Evolutionary conservation across 2,888 invertebrate genomes (phyloP).

Genomic region (Eudasyphora cyanicolor): DNA sequence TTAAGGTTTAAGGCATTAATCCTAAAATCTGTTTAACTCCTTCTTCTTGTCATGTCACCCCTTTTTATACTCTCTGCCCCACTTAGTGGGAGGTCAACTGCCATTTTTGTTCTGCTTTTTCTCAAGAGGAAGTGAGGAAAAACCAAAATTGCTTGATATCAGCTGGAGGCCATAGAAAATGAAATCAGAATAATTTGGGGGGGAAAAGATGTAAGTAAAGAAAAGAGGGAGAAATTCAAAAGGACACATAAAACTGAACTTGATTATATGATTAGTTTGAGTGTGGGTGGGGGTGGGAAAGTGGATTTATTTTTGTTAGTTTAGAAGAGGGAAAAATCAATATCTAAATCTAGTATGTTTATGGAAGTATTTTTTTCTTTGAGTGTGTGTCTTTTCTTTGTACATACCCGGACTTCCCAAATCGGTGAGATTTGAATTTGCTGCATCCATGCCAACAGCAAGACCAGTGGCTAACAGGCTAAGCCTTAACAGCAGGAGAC

Average conservation of each 20-base stretch:
- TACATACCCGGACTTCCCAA: constrained; percentile 70
- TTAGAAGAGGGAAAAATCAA: too few species aligned
- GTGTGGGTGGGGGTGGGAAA: background rate
- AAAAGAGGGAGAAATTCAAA: background rate
- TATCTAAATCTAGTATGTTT: too few species aligned
- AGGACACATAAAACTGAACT: constrained; percentile 18
- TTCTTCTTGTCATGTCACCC: too few species aligned
- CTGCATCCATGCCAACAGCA: constrained; percentile 66
- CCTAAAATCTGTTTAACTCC: too few species aligned
- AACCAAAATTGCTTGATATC: constrained; percentile 12
- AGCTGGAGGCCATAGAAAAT: background rate
- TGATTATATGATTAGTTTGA: constrained; percentile 24
- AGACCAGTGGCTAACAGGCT: constrained; percentile 65
- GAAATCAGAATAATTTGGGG: background rate
- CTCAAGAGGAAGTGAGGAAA: background rate
- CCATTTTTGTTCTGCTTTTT: too few species aligned
- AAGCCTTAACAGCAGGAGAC: constrained; percentile 71
- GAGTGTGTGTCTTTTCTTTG: background rate
- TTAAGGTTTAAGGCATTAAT: constrained; percentile 11
- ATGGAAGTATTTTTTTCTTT: background rate
- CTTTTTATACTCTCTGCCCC: too few species aligned
- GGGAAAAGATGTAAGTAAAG: background rate
- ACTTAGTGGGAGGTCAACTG: too few species aligned
- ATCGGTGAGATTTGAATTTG: constrained; percentile 69
- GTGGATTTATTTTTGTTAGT: constrained; percentile 45